Evolutionary conservation across 2,113 vertebrate species (phyloP).

Genomic region (Bubo scandiacus): DNA sequence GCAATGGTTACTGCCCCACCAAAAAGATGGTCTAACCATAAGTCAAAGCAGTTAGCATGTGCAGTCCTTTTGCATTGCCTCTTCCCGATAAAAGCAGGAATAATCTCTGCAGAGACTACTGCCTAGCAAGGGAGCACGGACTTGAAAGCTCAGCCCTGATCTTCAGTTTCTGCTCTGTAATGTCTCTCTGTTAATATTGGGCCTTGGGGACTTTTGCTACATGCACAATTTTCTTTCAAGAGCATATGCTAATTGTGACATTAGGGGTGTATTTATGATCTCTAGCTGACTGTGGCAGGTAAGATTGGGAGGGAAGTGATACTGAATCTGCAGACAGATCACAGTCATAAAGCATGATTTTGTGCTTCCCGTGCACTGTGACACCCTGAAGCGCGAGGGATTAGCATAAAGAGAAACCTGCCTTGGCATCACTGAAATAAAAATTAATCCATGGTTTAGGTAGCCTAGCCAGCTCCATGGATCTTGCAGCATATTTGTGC

Average conservation of each 20-base stretch:
- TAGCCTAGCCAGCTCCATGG: background rate
- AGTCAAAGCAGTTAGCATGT: background rate
- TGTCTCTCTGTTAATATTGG: slow-evolving; percentile 48
- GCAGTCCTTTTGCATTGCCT: background rate
- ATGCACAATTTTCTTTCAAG: slow-evolving; percentile 61
- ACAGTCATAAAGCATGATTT: slow-evolving; percentile 38
- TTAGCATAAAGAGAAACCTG: slow-evolving; percentile 28
- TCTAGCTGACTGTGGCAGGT: slow-evolving; percentile 45
- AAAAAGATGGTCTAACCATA: background rate
- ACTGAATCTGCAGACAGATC: slow-evolving; percentile 24
- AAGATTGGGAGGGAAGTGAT: slow-evolving; percentile 22
- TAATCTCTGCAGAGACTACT: background rate
- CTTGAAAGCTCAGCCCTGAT: slow-evolving; percentile 39
- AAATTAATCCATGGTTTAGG: background rate
- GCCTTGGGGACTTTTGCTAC: slow-evolving; percentile 35
- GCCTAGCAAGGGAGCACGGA: background rate
- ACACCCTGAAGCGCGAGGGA: background rate
- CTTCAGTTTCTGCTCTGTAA: slow-evolving; percentile 18
- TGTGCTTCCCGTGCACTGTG: background rate
- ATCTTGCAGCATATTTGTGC: accelerated
- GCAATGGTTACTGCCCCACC: background rate
- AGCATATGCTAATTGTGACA: slow-evolving; percentile 53
- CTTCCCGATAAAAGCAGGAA: background rate
- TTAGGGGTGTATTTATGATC: slow-evolving; percentile 54
- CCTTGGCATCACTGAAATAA: background rate